These are phyloP conservation scores for Dinoponera quadriceps DNA, from an alignment of 1,140 invertebrate genomes.

Conservation along the genomic window DNA sequence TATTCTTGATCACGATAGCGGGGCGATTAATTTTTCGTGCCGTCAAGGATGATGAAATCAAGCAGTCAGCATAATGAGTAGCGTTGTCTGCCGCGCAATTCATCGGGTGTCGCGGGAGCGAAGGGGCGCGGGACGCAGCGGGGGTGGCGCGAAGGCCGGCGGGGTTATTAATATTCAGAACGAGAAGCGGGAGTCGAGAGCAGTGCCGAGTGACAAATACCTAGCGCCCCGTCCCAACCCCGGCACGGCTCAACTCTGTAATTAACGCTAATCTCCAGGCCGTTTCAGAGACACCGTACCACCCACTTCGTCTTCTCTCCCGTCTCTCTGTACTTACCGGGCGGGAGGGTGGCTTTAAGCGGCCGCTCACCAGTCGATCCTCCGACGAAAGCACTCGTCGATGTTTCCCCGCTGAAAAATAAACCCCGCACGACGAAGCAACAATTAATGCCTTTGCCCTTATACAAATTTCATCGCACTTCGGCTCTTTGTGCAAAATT, in stretches of 20 bases:
- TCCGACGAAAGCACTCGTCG: conserved; percentile 37
- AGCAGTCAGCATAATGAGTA: conserved; percentile 82
- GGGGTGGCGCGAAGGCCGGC: conserved; percentile 62
- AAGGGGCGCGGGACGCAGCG: conserved; percentile 11
- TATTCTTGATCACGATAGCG: conserved; percentile 54
- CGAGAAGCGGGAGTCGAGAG: conserved; percentile 75
- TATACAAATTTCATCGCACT: conserved; percentile 2
- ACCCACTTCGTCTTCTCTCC: conserved; percentile 75
- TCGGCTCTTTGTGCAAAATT: background rate
- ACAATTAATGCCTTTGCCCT: background rate
- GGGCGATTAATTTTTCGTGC: conserved; percentile 76
- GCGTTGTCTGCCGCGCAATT: conserved; percentile 81
- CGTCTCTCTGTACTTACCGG: conserved; percentile 72
- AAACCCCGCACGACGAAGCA: background rate
- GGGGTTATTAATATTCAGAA: conserved; percentile 84
- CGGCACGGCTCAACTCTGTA: conserved; percentile 81
- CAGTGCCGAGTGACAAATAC: conserved; percentile 84
- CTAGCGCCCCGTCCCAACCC: conserved; percentile 76
- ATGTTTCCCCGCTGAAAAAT: conserved; percentile 52
- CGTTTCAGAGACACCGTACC: conserved; percentile 77
- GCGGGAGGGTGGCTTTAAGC: conserved; percentile 69
- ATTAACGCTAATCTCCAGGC: conserved; percentile 85
- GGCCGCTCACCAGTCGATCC: conserved; percentile 66
- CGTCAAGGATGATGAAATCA: conserved; percentile 80
- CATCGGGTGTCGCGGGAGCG: conserved; percentile 76